Conservation (phyloP, 1,140 invertebrate genomes). For the honey bee (Apis mellifera) region DNA sequence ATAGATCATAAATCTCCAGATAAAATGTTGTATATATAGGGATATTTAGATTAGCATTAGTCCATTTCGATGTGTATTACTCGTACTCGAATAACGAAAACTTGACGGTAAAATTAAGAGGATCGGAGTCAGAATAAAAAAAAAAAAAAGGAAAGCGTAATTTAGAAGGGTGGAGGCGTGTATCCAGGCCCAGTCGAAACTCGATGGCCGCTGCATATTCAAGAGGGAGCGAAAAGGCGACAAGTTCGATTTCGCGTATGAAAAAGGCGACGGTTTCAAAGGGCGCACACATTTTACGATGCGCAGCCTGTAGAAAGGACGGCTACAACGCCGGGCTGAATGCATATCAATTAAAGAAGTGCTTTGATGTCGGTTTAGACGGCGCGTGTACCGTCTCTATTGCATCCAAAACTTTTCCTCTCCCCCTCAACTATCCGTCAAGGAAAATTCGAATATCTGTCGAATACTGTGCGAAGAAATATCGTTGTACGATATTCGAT, state of each 20-base stretch:
- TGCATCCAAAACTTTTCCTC: slow-evolving; percentile 20
- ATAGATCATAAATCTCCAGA: too few species aligned
- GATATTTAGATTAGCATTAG: too few species aligned
- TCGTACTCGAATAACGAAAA: too few species aligned
- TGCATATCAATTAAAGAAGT: slow-evolving; percentile 50
- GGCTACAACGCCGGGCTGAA: slow-evolving; percentile 30
- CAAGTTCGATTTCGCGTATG: slow-evolving; percentile 43
- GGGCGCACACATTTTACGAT: slow-evolving; percentile 13
- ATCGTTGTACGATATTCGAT: too few species aligned
- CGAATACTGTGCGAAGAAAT: not conserved
- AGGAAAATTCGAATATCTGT: slow-evolving; percentile 20
- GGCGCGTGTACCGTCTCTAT: slow-evolving; percentile 35
- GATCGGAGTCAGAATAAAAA: too few species aligned
- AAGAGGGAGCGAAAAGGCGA: slow-evolving; percentile 24
- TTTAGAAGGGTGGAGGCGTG: not conserved
- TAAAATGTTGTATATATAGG: too few species aligned
- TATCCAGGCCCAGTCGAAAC: not conserved
- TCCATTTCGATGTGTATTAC: too few species aligned
- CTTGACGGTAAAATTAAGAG: not conserved
- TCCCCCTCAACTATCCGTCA: not conserved
- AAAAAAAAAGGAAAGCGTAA: not conserved
- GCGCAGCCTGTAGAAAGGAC: slow-evolving; percentile 31
- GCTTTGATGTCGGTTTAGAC: slow-evolving; percentile 45
- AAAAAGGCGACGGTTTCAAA: slow-evolving; percentile 32
- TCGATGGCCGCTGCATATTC: slow-evolving; percentile 33